Evolutionary conservation across 2,888 invertebrate species (phyloP).

Genomic region (Tanypteryx hageni): DNA sequence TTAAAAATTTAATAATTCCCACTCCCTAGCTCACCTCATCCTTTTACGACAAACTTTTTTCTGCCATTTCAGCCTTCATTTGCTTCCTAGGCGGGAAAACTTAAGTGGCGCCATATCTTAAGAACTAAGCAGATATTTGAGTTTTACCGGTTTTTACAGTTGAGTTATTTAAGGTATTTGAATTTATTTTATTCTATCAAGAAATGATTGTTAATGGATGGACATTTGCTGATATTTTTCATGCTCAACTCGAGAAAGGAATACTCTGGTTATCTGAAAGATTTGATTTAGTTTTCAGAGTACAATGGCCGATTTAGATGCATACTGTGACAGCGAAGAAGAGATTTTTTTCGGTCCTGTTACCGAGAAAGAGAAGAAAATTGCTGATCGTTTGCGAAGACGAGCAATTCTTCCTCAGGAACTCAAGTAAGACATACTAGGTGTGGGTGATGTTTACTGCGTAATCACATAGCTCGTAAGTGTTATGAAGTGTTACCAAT

Average conservation of each 20-base stretch:
- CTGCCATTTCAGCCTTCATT: background rate
- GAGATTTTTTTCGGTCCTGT: constrained; percentile 45
- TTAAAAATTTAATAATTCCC: too few relatives aligned
- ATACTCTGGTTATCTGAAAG: background rate
- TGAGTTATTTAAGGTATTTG: background rate
- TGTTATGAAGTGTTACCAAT: too few relatives aligned
- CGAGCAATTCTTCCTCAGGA: background rate
- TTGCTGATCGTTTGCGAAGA: background rate
- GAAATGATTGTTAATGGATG: background rate
- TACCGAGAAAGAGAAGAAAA: constrained; percentile 37
- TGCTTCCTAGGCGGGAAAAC: constrained; percentile 30
- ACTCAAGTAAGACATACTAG: background rate
- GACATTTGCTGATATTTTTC: background rate
- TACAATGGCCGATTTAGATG: constrained; percentile 9
- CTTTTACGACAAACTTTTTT: too few relatives aligned
- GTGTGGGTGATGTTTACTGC: background rate
- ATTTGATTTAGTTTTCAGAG: background rate
- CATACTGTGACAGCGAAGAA: constrained; percentile 46
- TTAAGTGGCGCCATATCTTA: background rate
- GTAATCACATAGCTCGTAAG: too few relatives aligned
- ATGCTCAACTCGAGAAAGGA: background rate
- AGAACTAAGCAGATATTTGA: background rate
- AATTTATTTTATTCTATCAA: background rate
- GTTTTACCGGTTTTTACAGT: constrained; percentile 31
- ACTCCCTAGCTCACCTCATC: too few relatives aligned